These are phyloP conservation scores for Pachydiplax longipennis DNA, from an alignment of 2,888 invertebrate genomes.

Conservation along the genomic window DNA sequence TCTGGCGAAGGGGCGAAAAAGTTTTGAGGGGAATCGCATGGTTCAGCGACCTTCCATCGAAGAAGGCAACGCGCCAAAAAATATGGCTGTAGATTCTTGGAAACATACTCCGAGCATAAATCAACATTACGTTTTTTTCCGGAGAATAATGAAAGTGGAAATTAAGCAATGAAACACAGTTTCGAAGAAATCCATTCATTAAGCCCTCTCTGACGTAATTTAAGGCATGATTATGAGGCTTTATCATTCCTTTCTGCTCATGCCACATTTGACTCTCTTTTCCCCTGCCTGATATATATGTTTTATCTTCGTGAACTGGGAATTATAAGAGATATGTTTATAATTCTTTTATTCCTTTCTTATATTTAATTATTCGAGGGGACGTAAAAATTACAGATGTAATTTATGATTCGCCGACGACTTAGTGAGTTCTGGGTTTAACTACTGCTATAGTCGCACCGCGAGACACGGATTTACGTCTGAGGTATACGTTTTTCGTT, in stretches of 20 bases:
- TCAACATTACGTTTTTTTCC: background rate
- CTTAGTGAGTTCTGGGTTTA: too few species aligned
- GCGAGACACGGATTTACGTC: too few species aligned
- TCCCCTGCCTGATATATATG: too few species aligned
- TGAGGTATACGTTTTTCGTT: too few species aligned
- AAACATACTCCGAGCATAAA: constrained; percentile 21
- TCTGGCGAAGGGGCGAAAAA: background rate
- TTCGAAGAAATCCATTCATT: background rate
- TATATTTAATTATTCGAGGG: too few species aligned
- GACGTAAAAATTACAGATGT: too few species aligned
- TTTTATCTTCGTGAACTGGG: too few species aligned
- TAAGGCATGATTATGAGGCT: background rate
- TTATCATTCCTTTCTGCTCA: background rate
- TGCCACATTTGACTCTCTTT: too few species aligned
- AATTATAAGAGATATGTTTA: too few species aligned
- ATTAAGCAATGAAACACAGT: background rate
- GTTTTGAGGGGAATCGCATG: background rate
- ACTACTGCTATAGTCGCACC: too few species aligned
- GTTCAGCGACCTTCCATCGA: constrained; percentile 17
- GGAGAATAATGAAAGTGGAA: background rate
- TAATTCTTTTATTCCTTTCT: too few species aligned
- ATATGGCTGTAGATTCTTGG: constrained; percentile 31
- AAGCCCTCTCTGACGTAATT: background rate
- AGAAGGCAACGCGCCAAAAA: constrained; percentile 27
- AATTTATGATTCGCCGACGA: too few species aligned